Evolutionary conservation across 2,113 vertebrate species (phyloP).

Genomic region (Danio rerio): DNA sequence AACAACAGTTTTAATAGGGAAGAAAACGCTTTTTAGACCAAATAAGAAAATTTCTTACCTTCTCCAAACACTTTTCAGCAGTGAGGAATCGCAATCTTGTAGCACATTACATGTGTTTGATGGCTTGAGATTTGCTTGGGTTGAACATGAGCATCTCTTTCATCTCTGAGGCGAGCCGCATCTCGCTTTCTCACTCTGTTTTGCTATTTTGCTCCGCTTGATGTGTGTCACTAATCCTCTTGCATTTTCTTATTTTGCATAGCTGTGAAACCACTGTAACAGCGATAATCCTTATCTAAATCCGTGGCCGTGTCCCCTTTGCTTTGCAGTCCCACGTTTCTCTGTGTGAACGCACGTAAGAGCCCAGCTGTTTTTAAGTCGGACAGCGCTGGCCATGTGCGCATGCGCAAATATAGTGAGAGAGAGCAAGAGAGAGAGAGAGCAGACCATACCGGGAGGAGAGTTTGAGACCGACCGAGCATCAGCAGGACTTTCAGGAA

Average conservation of each 20-base stretch:
- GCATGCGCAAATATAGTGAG: conserved; percentile 44
- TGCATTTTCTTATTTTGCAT: conserved; percentile 49
- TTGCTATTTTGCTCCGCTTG: conserved; percentile 24
- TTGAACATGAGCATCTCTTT: conserved; percentile 28
- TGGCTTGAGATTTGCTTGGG: not conserved
- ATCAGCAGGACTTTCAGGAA: conserved; percentile 2
- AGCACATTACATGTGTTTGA: conserved; percentile 3
- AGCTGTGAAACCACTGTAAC: conserved; percentile 39
- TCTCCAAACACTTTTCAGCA: not conserved
- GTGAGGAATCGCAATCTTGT: not conserved
- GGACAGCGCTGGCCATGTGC: conserved; percentile 25
- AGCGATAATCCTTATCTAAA: conserved; percentile 51
- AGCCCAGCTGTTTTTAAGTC: conserved; percentile 48
- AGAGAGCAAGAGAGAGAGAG: not conserved
- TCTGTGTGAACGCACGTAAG: conserved; percentile 29
- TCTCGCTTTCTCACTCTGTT: conserved; percentile 33
- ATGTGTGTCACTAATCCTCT: conserved; percentile 49
- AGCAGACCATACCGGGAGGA: not conserved
- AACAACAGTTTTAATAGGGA: not conserved
- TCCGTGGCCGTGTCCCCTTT: conserved; percentile 34
- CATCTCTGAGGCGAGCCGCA: conserved; percentile 20
- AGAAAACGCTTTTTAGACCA: not conserved
- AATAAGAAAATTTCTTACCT: conserved; percentile 34
- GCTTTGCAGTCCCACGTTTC: conserved; percentile 31
- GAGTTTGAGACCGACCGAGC: not conserved